Conservation (phyloP, 2,888 invertebrate genomes). For the Anarsia innoxiella region DNA sequence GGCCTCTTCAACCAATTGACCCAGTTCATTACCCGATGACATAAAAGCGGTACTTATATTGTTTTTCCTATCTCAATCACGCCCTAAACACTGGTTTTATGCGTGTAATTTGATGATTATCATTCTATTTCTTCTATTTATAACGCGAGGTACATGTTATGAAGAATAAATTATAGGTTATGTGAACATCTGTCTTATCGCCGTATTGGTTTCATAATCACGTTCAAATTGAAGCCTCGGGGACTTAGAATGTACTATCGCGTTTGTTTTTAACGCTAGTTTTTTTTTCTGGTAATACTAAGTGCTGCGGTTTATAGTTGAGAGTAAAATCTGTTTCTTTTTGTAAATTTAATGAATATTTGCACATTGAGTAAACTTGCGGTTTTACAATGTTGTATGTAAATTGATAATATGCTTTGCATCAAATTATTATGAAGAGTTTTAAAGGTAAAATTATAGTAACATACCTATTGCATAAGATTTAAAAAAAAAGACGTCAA, state of each 20-base stretch:
- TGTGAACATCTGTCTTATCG: slow-evolving; percentile 38
- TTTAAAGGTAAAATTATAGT: too few relatives aligned
- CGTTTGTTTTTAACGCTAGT: slow-evolving; percentile 1
- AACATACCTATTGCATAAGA: too few relatives aligned
- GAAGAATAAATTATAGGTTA: slow-evolving; percentile 44
- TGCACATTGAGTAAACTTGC: too few relatives aligned
- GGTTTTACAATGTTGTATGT: too few relatives aligned
- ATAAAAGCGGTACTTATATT: slow-evolving; percentile 2
- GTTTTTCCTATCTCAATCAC: slow-evolving; percentile 13
- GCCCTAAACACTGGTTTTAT: slow-evolving; percentile 33
- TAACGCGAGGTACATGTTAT: slow-evolving; percentile 28
- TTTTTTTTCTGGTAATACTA: too few relatives aligned
- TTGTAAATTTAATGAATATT: too few relatives aligned
- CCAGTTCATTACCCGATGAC: slow-evolving; percentile 8
- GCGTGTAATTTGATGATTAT: slow-evolving; percentile 50
- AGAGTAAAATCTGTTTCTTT: too few relatives aligned
- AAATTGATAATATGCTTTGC: too few relatives aligned
- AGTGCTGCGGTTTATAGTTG: too few relatives aligned
- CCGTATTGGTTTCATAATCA: slow-evolving; percentile 41
- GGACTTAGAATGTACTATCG: slow-evolving; percentile 18
- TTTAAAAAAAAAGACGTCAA: too few relatives aligned
- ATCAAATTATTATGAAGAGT: too few relatives aligned
- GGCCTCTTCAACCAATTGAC: too few relatives aligned
- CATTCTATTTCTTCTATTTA: slow-evolving; percentile 42
- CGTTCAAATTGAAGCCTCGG: slow-evolving; percentile 34